phyloP scores from a whole-genome alignment of 2,888 invertebrate genomes.

The Villa cingulata region DNA sequence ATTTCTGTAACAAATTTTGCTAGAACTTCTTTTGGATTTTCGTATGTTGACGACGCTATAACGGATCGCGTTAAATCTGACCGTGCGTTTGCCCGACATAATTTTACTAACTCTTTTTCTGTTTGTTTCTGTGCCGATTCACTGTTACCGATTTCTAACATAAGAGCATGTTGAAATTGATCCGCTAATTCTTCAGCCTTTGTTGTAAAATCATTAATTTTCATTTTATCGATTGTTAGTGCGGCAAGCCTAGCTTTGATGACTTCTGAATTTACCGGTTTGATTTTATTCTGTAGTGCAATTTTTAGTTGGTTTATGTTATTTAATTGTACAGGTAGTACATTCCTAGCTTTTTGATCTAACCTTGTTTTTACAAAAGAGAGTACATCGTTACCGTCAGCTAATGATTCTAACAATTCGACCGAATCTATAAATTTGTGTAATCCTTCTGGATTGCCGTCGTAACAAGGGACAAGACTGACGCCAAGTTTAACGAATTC shows the following conservation, averaged over 20 bases:
- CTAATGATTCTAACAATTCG: neutral
- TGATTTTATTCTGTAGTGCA: neutral
- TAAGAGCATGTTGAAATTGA: neutral
- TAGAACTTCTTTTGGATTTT: neutral
- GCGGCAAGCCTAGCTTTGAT: neutral
- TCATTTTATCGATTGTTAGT: neutral
- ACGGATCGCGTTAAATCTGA: neutral
- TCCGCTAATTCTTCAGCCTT: neutral
- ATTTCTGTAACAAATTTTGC: neutral
- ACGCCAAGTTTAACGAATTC: neutral
- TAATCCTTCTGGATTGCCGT: neutral
- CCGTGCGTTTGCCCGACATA: neutral
- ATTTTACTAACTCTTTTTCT: neutral
- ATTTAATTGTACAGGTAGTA: neutral
- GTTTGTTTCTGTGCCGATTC: neutral
- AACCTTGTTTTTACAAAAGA: neutral
- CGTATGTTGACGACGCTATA: neutral
- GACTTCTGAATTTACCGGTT: neutral
- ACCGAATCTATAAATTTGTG: neutral
- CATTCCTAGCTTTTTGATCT: neutral
- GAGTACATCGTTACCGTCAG: neutral
- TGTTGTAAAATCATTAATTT: neutral
- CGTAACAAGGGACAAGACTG: neutral
- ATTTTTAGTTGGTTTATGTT: neutral
- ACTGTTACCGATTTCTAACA: neutral